Conservation (phyloP, 1,140 invertebrate genomes). For the Tenebrio molitor region DNA sequence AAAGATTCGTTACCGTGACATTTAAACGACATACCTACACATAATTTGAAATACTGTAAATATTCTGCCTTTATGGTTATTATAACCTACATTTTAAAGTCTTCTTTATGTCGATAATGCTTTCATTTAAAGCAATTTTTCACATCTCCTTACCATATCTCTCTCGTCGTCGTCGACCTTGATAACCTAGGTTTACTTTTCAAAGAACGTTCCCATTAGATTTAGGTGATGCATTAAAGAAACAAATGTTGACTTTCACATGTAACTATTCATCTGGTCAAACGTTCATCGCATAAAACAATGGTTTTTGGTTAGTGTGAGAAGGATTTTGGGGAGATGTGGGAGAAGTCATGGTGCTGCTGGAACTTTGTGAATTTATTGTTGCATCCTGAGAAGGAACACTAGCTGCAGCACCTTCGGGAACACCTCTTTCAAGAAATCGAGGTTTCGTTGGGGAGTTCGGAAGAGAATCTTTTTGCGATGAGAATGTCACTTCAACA, state of each 20-base stretch:
- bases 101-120: slow-evolving; percentile 47
- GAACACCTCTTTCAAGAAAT: slow-evolving; percentile 73
- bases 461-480: slow-evolving; percentile 65
- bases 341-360: slow-evolving; percentile 67
- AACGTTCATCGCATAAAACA: slow-evolving; percentile 75
- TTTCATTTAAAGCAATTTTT: slow-evolving; percentile 48
- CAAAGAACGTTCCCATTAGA: not conserved
- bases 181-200: not conserved
- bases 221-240: slow-evolving; percentile 10
- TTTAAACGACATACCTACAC: slow-evolving; percentile 37
- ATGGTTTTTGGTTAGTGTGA: slow-evolving; percentile 64
- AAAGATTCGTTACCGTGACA: slow-evolving; percentile 35
- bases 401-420: slow-evolving; percentile 75
- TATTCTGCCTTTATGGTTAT: slow-evolving; percentile 58
- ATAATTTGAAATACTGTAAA: slow-evolving; percentile 47
- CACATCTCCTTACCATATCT: not conserved
- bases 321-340: slow-evolving; percentile 64
- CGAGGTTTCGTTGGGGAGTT: slow-evolving; percentile 66
- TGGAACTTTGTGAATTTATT: slow-evolving; percentile 62
- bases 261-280: slow-evolving; percentile 71
- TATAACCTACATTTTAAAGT: slow-evolving; percentile 59
- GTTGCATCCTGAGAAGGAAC: slow-evolving; percentile 70
- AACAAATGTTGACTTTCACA: slow-evolving; percentile 57
- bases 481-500: slow-evolving; percentile 62
- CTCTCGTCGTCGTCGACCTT: not conserved